These are phyloP conservation scores for Ectemnius cavifrons DNA, from an alignment of 2,888 invertebrate genomes.

Conservation along the genomic window DNA sequence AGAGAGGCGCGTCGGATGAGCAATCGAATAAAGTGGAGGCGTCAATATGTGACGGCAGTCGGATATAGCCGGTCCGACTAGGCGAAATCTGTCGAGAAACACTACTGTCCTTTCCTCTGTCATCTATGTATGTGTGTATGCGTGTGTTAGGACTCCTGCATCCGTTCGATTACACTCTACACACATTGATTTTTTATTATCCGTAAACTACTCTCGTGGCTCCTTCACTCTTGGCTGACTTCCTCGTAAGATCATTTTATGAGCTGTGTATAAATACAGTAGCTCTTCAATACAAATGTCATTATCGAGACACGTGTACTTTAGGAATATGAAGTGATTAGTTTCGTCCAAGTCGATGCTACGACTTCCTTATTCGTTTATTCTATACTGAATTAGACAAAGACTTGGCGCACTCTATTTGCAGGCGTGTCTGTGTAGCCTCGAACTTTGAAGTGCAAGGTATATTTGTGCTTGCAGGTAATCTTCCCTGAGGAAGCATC, in stretches of 20 bases:
- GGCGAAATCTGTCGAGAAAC: constrained; percentile 36
- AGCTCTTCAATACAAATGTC: no score
- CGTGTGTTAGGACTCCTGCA: background rate
- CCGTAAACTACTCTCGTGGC: background rate
- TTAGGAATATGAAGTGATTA: background rate
- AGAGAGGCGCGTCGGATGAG: constrained; percentile 64
- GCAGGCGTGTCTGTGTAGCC: background rate
- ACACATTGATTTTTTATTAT: constrained; percentile 1
- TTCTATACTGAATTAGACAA: no score
- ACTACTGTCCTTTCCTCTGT: constrained; percentile 15
- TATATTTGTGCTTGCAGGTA: constrained; percentile 29
- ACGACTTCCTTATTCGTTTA: no score
- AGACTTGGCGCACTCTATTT: background rate
- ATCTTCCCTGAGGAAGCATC: constrained; percentile 18
- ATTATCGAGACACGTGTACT: background rate
- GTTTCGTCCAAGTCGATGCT: background rate
- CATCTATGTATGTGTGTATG: background rate
- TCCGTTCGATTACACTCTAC: constrained; percentile 1
- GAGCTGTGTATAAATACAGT: background rate
- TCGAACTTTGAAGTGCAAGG: constrained; percentile 31
- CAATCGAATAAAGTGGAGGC: constrained; percentile 73
- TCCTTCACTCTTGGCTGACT: background rate
- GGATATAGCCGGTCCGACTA: constrained; percentile 57
- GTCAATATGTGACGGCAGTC: constrained; percentile 70
- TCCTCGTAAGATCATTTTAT: background rate